These are phyloP conservation scores for Mythimna lalbum DNA, from an alignment of 2,888 invertebrate genomes.

Conservation along the genomic window DNA sequence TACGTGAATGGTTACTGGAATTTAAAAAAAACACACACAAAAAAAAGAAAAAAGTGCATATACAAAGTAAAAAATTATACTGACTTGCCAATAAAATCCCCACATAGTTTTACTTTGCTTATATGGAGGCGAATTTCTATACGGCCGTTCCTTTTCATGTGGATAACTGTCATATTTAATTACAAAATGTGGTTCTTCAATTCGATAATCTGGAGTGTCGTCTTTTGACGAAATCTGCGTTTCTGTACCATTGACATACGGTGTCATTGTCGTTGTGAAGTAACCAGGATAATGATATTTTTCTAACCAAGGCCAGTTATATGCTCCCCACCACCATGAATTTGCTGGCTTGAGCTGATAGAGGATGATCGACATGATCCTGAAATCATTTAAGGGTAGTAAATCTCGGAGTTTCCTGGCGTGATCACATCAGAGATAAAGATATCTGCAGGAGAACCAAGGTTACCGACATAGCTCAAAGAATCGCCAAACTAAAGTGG, in stretches of 20 bases:
- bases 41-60: too few relatives aligned
- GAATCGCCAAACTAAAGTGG: too few relatives aligned
- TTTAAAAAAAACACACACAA: too few relatives aligned
- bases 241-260: slow-evolving; percentile 16
- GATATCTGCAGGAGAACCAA: too few relatives aligned
- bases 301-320: slow-evolving; percentile 1
- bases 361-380: slow-evolving; percentile 1
- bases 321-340: accelerated
- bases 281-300: slow-evolving; percentile 19
- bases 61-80: slow-evolving; percentile 5
- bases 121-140: slow-evolving; percentile 27
- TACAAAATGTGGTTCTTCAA: slow-evolving; percentile 26
- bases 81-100: neutral
- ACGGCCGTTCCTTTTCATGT: slow-evolving; percentile 30
- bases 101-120: neutral
- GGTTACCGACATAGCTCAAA: too few relatives aligned
- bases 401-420: too few relatives aligned
- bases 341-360: neutral
- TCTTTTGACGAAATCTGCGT: accelerated
- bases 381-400: slow-evolving; percentile 13
- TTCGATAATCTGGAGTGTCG: slow-evolving; percentile 37
- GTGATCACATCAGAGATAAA: too few relatives aligned
- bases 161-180: accelerated
- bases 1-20: too few relatives aligned
- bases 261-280: neutral